Conservation (phyloP, 2,888 invertebrate genomes). For the Geophilus truncorum region DNA sequence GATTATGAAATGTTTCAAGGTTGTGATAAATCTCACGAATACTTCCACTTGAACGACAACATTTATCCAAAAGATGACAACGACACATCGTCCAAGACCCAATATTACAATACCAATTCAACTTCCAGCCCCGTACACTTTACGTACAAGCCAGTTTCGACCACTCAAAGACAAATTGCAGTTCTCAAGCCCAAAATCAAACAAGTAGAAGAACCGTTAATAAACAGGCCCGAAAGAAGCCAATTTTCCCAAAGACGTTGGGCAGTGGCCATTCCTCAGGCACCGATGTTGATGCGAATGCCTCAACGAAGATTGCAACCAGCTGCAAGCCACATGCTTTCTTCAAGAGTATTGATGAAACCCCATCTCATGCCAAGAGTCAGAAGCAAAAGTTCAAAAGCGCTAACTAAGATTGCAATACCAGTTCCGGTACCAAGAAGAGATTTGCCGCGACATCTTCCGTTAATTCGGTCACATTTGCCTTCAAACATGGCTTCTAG, state of each 20-base stretch:
- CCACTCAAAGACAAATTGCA: background rate
- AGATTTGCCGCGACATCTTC: background rate
- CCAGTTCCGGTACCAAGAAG: background rate
- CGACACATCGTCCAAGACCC: background rate
- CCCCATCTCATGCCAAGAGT: background rate
- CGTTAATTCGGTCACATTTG: background rate
- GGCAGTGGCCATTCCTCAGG: background rate
- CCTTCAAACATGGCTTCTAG: background rate
- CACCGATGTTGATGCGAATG: background rate
- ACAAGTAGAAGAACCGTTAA: background rate
- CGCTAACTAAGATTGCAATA: background rate
- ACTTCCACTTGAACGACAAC: conserved; percentile 28
- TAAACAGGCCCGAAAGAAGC: background rate
- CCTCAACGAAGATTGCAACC: background rate
- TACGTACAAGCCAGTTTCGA: background rate
- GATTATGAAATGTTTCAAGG: conserved; percentile 30
- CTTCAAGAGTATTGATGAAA: background rate
- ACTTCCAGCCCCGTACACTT: background rate
- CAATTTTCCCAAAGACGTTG: background rate
- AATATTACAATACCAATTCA: background rate
- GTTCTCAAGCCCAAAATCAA: background rate
- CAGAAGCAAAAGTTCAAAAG: background rate
- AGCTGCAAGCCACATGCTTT: background rate
- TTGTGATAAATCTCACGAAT: conserved; percentile 25
- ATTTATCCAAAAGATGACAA: conserved; percentile 25